These are phyloP conservation scores for Poecilobothrus nobilitatus DNA, from an alignment of 2,888 invertebrate species.

Conservation along the genomic window DNA sequence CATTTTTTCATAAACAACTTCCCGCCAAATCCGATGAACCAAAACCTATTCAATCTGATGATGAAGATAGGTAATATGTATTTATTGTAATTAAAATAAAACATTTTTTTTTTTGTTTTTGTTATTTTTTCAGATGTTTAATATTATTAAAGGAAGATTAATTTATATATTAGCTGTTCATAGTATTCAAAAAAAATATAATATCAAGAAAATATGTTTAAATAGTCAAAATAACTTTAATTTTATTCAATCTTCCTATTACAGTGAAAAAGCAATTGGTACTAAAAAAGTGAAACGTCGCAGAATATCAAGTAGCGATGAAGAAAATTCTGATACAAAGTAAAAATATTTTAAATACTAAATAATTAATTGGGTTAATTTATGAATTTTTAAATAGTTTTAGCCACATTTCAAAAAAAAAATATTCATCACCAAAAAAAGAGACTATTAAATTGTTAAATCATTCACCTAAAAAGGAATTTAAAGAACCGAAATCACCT, in stretches of 20 bases:
- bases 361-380: no score
- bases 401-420: conserved; percentile 20
- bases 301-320: conserved; percentile 37
- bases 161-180: conserved; percentile 12
- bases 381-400: not conserved
- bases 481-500: conserved; percentile 14
- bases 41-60: conserved; percentile 21
- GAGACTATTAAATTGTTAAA: not conserved
- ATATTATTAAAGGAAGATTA: conserved; percentile 17
- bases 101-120: conserved; percentile 14
- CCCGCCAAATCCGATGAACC: conserved; percentile 10
- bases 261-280: conserved; percentile 18
- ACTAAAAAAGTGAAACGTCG: conserved; percentile 25
- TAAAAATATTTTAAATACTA: not conserved
- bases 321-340: conserved; percentile 27
- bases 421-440: conserved; percentile 9
- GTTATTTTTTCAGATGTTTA: conserved; percentile 21
- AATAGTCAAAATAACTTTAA: conserved; percentile 12
- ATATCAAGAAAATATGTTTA: not conserved
- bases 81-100: not conserved
- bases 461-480: no score
- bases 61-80: conserved; percentile 22
- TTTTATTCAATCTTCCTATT: conserved; percentile 22
- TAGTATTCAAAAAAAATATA: not conserved
- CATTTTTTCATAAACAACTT: conserved; percentile 13